Base-by-base conservation (phyloP, 2,888 invertebrate species). In the Euclidia mi region DNA sequence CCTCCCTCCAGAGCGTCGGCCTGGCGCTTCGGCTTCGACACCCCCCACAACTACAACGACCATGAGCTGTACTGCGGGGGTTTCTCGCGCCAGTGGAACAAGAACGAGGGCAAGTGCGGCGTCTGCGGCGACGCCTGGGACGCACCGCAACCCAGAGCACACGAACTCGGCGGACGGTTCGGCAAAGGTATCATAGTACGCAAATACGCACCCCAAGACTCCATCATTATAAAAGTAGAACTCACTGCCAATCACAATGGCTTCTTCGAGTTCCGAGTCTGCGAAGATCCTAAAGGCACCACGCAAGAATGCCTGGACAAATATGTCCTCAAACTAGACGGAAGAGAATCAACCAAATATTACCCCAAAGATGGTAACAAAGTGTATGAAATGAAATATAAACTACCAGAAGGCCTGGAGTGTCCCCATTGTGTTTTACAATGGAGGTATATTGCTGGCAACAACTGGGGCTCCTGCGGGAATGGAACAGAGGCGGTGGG, bases 51-150 rank as follows among this genome's bases (percentile, higher is more conserved):
- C 88, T 98, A 98, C 91, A 98, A 98, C 86, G 98, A 98, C 89
- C 97, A 98, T 84, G 98, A 98, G 82, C 95, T 97, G 2, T 98
- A 96, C 89, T 98, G 98, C 85, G 98, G 98, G 0, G 98, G 98
- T 7, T 98, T 97, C 85, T 95, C 96, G n/a, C 94, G 97, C 45
- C 98, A 98, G 81, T 97, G 97, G 97, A 95, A 96, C 75, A 95
- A 92, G 55, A 98, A 98, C 80, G 96, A 95, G 1, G 98, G 98
- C 0, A 97, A 97, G 83, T 98, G 98, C 79, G 98, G 98, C 1
- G 96, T 98, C 40, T 98, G 98, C 77, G 98, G 98, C 0, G 98
- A 98, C 87, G 95, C 98, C 0, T 98, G 97, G 97, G 97, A 98
- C 77, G 76, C 95, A 46, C 90, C 95, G 65, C 66, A 80, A 80